A percentile compares a stretch with the other conserved stretches of the same genome.
Evolutionary conservation across 1,140 invertebrate species (phyloP).

Genomic region (Gonioctena quinquepunctata): DNA sequence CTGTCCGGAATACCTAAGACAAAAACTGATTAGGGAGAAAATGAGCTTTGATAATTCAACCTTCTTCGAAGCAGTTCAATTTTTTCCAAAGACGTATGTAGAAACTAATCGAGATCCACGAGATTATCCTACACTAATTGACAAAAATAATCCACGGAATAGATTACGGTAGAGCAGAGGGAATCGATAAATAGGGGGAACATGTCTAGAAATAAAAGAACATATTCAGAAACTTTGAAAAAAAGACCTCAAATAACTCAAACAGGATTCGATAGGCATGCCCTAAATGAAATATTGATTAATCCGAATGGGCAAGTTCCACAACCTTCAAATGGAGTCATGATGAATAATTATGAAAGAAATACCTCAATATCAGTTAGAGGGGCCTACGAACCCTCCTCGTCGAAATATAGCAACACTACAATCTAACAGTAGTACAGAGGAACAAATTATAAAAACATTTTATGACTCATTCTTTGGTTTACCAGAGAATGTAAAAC

Average conservation of each 20-base stretch:
- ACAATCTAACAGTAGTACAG: too few relatives aligned
- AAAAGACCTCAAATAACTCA: too few relatives aligned
- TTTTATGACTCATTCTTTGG: background rate
- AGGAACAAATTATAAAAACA: too few relatives aligned
- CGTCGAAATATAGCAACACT: slow-evolving; percentile 5
- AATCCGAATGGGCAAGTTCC: background rate
- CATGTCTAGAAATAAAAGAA: too few relatives aligned
- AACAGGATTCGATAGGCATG: background rate
- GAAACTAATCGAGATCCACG: background rate
- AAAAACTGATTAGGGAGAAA: slow-evolving; percentile 15
- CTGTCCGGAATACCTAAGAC: background rate
- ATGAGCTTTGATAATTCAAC: slow-evolving; percentile 15
- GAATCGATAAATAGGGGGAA: too few relatives aligned
- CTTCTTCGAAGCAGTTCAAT: slow-evolving; percentile 12
- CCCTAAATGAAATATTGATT: background rate
- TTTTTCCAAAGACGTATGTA: background rate
- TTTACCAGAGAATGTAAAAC: background rate
- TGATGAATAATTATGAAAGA: too few relatives aligned
- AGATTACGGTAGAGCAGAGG: too few relatives aligned
- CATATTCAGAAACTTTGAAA: too few relatives aligned
- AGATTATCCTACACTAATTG: background rate
- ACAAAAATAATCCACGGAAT: background rate
- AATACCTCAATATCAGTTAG: too few relatives aligned
- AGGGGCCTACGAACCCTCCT: too few relatives aligned
- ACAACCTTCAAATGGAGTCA: background rate